Percentiles rank a stretch among this genome's conserved stretches.
These are phyloP conservation scores for Xiphophorus couchianus DNA, from an alignment of 2,113 vertebrate species.

Conservation along the genomic window DNA sequence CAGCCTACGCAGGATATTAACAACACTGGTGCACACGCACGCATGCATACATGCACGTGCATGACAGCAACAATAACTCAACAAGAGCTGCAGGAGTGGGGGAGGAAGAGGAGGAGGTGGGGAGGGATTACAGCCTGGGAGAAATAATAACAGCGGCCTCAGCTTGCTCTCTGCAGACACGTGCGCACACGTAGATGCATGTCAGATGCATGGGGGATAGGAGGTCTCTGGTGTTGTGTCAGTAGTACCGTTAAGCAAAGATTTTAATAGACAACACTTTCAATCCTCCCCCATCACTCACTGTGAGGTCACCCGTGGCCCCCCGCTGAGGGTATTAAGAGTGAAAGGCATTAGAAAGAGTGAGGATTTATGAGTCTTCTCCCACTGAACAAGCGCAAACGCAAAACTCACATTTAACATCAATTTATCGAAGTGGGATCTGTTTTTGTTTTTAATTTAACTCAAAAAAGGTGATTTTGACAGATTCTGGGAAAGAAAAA, in stretches of 20 bases:
- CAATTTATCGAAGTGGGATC: not conserved
- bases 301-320: slow-evolving; percentile 31
- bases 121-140: slow-evolving; percentile 60
- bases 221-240: slow-evolving; percentile 6
- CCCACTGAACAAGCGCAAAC: not conserved
- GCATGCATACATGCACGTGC: slow-evolving; percentile 11
- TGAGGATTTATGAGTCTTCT: slow-evolving; percentile 58
- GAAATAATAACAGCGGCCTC: slow-evolving; percentile 61
- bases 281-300: slow-evolving; percentile 63
- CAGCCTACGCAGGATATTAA: slow-evolving; percentile 59
- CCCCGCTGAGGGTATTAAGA: slow-evolving; percentile 71
- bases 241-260: slow-evolving; percentile 41
- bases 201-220: no score
- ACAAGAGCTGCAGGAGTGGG: slow-evolving; percentile 30
- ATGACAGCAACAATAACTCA: slow-evolving; percentile 40
- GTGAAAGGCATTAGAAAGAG: slow-evolving; percentile 60
- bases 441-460: not conserved
- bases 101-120: not conserved
- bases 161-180: not conserved
- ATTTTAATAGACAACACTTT: slow-evolving; percentile 77
- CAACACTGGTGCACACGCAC: slow-evolving; percentile 32
- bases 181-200: not conserved
- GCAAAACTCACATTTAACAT: not conserved
- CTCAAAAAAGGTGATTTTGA: not conserved
- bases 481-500: not conserved